Percentiles rank a stretch among this genome's conserved stretches.
These are phyloP conservation scores for Helogale parvula DNA, from an alignment of 2,113 vertebrate species.

Conservation along the genomic window DNA sequence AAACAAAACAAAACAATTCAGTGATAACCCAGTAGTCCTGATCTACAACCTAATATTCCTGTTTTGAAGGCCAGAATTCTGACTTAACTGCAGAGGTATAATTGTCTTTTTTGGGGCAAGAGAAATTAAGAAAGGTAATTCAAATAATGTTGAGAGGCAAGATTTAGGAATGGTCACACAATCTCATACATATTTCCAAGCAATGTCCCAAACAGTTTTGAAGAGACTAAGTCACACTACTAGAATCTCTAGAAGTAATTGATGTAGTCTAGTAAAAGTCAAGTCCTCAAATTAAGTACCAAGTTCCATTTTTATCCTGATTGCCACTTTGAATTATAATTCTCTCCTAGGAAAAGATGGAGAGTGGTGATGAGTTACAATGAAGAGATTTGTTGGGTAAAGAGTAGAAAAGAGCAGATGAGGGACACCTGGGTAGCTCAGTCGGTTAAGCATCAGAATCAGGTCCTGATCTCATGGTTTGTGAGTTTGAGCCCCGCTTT, in stretches of 20 bases:
- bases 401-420: conserved; percentile 1
- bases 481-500: no score
- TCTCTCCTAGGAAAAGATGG: conserved; percentile 52
- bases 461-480: no score
- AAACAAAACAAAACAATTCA: neutral
- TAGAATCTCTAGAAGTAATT: conserved; percentile 47
- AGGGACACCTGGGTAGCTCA: no score
- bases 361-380: neutral
- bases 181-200: conserved; percentile 51
- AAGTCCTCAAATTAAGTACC: conserved; percentile 58
- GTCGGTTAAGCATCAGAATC: no score
- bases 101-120: neutral
- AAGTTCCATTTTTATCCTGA: conserved; percentile 61
- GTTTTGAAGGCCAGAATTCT: neutral
- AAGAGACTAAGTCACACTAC: conserved; percentile 52
- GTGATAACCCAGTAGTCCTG: conserved; percentile 13
- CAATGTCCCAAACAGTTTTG: conserved; percentile 49
- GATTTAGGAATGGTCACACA: neutral
- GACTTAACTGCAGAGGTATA: neutral
- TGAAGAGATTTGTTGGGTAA: conserved; percentile 26
- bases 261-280: conserved; percentile 46
- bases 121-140: conserved; percentile 58
- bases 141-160: conserved; percentile 53
- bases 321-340: conserved; percentile 60
- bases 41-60: neutral